Base-by-base conservation (phyloP, 2,888 invertebrate genomes). In the Luperina testacea region DNA sequence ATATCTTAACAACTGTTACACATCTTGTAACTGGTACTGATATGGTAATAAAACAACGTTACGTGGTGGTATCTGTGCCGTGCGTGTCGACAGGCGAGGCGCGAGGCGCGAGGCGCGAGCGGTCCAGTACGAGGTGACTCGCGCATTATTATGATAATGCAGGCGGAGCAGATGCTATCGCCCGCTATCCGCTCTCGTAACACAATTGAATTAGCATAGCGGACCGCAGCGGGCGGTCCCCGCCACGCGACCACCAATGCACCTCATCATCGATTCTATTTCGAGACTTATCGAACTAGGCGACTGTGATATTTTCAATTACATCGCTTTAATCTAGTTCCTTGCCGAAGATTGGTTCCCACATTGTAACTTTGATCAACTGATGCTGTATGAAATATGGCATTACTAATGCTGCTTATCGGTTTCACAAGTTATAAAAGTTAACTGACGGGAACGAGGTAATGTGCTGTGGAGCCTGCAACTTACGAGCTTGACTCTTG, bases 181-280 rank as follows among this genome's bases (percentile, higher is more conserved):
- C 91, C 89, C 90, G 93, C 92, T 93, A 94, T 95, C 93, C 93
- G 92, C 92, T 94, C 93, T 93, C 92, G 89, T 92, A 93, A 95
- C 94, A 96, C 96, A 96, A 96, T 96, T 96, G 96, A 96, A 97
- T 97, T 97, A 97, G 96, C 97, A 96, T 96, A 96, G 96, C 93
- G 90, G 92, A 92, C 91, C 95, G 91, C 95, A 90, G 93, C 96
- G 95, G 96, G 96, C 94, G 96, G 96, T 95, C 96, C 89, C 77
- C 85, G 95, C 95, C 96, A 96, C 96, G 96, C 96, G 96, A 95
- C 96, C 95, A 92, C 92, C 94, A 91, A 90, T 91, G 88, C 88
- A 90, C 90, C 90, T 87, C 89, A 89, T 90, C 88, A 89, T 90
- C 87, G 89, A 90, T 90, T 90, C 89, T 87, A 91, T 91, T 93